A percentile compares a stretch with the other conserved stretches of the same genome.
Evolutionary conservation across 2,113 vertebrate genomes (phyloP).

Genomic region (crab-eating macaque (Macaca fascicularis)): DNA sequence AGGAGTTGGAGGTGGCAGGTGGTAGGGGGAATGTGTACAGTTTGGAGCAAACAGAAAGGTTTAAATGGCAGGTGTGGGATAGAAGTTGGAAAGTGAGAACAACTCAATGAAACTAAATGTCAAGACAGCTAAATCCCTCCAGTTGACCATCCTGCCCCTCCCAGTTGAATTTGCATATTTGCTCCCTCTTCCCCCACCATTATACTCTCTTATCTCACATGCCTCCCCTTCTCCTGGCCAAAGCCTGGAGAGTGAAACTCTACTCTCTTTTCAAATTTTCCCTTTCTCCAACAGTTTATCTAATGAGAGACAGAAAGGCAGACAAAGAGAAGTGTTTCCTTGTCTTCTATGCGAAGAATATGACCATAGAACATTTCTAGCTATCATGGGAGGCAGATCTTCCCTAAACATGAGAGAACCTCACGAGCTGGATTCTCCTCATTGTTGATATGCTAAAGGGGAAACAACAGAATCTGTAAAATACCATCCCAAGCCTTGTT

Average conservation of each 20-base stretch:
- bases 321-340: not conserved
- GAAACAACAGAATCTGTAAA: not conserved
- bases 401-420: not conserved
- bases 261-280: not conserved
- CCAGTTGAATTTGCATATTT: not conserved
- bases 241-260: not conserved
- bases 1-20: not conserved
- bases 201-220: not conserved
- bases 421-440: not conserved
- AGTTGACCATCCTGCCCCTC: too few relatives aligned
- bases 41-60: not conserved
- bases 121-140: not conserved
- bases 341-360: not conserved
- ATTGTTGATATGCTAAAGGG: not conserved
- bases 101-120: not conserved
- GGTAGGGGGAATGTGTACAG: too few relatives aligned
- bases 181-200: not conserved
- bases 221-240: not conserved
- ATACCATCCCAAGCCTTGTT: not conserved
- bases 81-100: not conserved
- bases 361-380: not conserved
- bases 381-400: not conserved
- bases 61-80: not conserved
- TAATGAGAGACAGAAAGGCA: not conserved
- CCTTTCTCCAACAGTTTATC: not conserved